These are phyloP conservation scores for Bombus waltoni DNA, from an alignment of 1,140 invertebrate species.

Conservation along the genomic window DNA sequence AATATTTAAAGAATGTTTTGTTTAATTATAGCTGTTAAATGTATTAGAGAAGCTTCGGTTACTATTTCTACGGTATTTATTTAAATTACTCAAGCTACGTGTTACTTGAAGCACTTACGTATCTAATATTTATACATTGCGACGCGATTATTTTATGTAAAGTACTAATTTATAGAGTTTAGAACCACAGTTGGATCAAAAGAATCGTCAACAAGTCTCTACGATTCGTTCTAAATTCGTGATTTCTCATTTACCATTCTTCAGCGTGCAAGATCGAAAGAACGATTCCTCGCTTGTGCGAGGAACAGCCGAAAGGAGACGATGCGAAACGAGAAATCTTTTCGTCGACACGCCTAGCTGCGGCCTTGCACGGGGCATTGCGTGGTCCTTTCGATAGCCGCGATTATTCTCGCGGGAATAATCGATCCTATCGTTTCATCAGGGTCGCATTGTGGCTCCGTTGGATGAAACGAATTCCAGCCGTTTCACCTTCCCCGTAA, in stretches of 20 bases:
- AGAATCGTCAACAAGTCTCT: background rate
- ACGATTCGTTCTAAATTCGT: background rate
- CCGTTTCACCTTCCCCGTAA: conserved; percentile 30
- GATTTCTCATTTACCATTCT: background rate
- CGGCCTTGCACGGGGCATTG: background rate
- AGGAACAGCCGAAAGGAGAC: background rate
- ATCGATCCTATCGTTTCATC: conserved; percentile 63
- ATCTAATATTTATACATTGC: no score
- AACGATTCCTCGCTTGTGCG: background rate
- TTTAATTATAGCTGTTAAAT: no score
- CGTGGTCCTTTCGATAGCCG: conserved; percentile 26
- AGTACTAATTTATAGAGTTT: no score
- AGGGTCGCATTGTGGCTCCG: conserved; percentile 26
- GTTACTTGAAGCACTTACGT: no score
- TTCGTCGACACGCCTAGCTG: conserved; percentile 33
- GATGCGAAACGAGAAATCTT: background rate
- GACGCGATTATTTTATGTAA: no score
- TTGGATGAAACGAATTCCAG: conserved; percentile 35
- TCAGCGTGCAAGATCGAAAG: background rate
- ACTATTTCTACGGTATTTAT: no score
- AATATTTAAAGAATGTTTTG: no score
- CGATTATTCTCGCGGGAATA: conserved; percentile 60
- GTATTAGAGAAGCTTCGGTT: no score
- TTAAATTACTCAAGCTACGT: no score
- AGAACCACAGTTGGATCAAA: background rate